Evolutionary conservation across 1,140 invertebrate genomes (phyloP), one percentile per base, ranked within the genome.

Genomic region (Neuroterus valhalla): DNA sequence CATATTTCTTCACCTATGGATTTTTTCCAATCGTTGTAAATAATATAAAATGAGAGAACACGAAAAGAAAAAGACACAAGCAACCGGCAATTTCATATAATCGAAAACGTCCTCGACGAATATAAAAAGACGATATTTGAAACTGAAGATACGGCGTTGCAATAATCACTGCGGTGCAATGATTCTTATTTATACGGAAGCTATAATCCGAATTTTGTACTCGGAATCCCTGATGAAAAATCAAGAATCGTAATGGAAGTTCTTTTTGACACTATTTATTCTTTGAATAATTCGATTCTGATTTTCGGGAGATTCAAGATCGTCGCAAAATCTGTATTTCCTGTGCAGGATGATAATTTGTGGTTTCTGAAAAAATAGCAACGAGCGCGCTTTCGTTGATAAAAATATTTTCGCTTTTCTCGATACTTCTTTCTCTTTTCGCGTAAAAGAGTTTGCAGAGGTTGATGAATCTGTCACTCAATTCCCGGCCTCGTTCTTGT

Each of bases 151-250:
- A 12, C 23, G 55, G 15, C 31, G 31, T 62, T 23, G 23, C 21
- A 55, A 55, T 55, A 50, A 55, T 55, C 52, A 55, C 52, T 55
- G 23, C 55, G 55, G 55, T 62, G 55, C 55, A 62, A 38, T 62
- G 21, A 26, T 62, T 31, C 31, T 62, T 62, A 15, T 62, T 62
- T 31, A 62, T 21, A 26, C 52, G 26, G 23, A 62, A 62, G 23
- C 55, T 62, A 26, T 15, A 38, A 38, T 62, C 23, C 14, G 12
- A 21, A 21, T 23, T 52, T 52, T 52, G 50, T 23, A 38, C 31
- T 38, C 31, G 31, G 55, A 31, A 62, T 31, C 55, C 52, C 10
- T n/a, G 1, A 14, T 15, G 3, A 62, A 62, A 31, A 62, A n/a
- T 31, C 11, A 5, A 31, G 26, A 31, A 8, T 62, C 21, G 52